phyloP scores from a whole-genome alignment of 2,888 invertebrate species.

The Apeira syringaria region DNA sequence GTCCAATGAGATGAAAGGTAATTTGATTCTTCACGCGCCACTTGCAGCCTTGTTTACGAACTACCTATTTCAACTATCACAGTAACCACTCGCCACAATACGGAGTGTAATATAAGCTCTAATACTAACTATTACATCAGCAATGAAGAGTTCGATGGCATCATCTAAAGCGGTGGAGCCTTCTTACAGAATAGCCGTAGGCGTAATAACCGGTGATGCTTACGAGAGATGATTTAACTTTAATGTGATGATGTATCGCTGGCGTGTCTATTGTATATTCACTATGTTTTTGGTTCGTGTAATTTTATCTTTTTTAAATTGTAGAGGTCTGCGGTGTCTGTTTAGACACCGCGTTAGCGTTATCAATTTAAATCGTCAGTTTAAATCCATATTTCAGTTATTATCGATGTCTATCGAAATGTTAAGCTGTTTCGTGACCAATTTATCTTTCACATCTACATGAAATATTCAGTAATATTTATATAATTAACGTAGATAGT shows the following conservation, averaged over 20 bases:
- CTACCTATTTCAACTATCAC: conserved; percentile 1
- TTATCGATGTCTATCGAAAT: neutral
- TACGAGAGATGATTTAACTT: conserved; percentile 12
- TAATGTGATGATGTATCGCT: conserved; percentile 9
- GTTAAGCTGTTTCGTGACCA: neutral
- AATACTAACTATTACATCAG: neutral
- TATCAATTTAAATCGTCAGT: neutral
- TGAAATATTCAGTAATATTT: too few species aligned
- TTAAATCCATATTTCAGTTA: neutral
- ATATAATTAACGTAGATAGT: too few species aligned
- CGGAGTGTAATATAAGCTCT: conserved; percentile 2
- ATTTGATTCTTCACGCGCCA: conserved; percentile 56
- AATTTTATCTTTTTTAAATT: conserved; percentile 7
- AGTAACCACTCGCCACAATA: neutral
- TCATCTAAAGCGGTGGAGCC: conserved; percentile 7
- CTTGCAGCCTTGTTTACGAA: conserved; percentile 43
- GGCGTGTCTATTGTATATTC: too few species aligned
- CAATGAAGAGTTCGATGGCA: conserved; percentile 18
- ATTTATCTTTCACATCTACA: too few species aligned
- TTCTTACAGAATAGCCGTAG: conserved; percentile 9
- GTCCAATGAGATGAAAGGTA: conserved; percentile 38
- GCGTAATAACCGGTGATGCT: conserved; percentile 10
- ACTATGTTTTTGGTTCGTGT: conserved; percentile 5
- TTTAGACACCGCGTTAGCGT: too few species aligned
- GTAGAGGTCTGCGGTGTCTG: too few species aligned